These are phyloP conservation scores for Gorsachius goisagi DNA, from an alignment of 2,113 vertebrate species.

Conservation along the genomic window DNA sequence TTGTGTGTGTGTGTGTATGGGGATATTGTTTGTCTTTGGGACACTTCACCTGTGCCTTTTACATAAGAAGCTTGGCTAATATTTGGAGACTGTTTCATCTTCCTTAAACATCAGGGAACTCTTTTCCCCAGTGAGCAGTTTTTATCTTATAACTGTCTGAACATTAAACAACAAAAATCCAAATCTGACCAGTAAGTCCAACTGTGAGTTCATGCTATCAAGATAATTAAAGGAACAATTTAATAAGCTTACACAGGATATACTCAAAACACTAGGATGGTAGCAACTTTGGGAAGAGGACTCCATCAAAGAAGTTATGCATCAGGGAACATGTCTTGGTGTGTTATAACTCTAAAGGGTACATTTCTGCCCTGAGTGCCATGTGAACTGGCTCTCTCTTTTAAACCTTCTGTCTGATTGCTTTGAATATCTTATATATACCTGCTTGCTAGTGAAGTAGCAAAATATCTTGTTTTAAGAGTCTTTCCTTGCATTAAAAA, in stretches of 20 bases:
- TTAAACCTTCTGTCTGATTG: not conserved
- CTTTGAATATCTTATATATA: not conserved
- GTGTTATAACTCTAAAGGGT: not conserved
- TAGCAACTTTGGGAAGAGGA: not conserved
- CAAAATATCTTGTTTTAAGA: not conserved
- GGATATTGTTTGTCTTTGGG: not conserved
- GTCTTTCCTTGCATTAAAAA: not conserved
- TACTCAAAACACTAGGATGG: not conserved
- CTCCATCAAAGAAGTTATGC: not conserved
- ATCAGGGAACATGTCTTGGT: not conserved
- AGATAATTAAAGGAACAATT: not conserved
- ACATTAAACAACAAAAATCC: not conserved
- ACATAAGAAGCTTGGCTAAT: not conserved
- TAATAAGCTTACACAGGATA: not conserved
- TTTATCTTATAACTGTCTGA: not conserved
- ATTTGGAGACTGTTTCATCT: not conserved
- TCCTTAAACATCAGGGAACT: not conserved
- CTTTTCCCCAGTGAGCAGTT: not conserved
- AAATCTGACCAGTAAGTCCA: not conserved
- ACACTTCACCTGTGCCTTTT: not conserved
- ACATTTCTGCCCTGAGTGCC: not conserved
- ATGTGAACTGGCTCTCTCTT: not conserved
- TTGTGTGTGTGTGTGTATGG: not conserved
- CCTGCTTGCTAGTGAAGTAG: not conserved
- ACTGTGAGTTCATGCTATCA: not conserved